phyloP scores from a whole-genome alignment of 2,888 invertebrate genomes.

The Alloscopus bannaensis region DNA sequence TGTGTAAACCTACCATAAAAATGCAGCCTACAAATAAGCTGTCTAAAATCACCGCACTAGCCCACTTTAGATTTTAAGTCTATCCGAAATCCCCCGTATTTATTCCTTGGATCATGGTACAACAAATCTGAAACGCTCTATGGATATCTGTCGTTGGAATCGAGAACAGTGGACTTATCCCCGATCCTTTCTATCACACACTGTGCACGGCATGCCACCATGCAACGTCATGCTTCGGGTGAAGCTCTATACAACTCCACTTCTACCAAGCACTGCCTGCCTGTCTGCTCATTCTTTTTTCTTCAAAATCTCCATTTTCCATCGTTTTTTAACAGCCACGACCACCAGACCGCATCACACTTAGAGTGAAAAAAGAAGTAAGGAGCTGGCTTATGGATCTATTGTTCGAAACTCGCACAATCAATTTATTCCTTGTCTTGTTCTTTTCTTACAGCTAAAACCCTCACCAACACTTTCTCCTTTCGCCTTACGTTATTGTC shows the following conservation, averaged over 20 bases:
- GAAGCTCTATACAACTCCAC: too few relatives aligned
- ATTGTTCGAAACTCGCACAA: constrained; percentile 16
- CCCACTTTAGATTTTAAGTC: constrained; percentile 1
- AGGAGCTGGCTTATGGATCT: neutral
- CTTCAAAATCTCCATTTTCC: constrained; percentile 8
- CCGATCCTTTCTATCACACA: too few relatives aligned
- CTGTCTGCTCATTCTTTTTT: too few relatives aligned
- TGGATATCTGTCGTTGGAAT: too few relatives aligned
- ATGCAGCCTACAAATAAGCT: too few relatives aligned
- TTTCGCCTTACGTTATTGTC: neutral
- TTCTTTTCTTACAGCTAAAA: constrained; percentile 10
- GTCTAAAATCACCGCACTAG: neutral
- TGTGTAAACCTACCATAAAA: too few relatives aligned
- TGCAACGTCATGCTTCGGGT: too few relatives aligned
- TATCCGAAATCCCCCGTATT: neutral
- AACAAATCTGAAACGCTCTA: neutral
- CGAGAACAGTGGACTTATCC: too few relatives aligned
- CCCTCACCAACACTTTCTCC: too few relatives aligned
- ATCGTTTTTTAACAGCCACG: constrained; percentile 16
- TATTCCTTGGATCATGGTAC: neutral
- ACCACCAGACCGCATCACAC: neutral
- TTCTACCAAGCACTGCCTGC: too few relatives aligned
- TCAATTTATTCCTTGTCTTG: constrained; percentile 40
- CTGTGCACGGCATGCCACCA: too few relatives aligned
- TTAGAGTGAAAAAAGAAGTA: constrained; percentile 11